phyloP scores from a whole-genome alignment of 2,797 vertebrate species.

The Sparidentex hasta region DNA sequence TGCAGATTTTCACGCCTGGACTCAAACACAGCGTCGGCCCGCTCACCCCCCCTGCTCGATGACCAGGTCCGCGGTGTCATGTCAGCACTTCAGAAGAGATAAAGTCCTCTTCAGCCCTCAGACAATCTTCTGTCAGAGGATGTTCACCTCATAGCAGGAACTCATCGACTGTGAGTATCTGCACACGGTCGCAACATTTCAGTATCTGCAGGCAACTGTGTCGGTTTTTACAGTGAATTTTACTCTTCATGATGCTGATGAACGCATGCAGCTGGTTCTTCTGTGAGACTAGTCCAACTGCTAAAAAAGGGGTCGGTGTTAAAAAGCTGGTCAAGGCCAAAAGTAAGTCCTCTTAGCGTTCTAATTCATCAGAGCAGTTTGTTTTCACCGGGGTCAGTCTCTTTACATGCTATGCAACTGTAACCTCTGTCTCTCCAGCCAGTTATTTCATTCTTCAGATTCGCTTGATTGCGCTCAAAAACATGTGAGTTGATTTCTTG shows the following conservation, averaged over 20 bases:
- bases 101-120: conserved; percentile 39
- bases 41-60: neutral
- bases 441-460: no score
- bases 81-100: conserved; percentile 59
- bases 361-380: conserved; percentile 3
- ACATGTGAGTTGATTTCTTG: neutral
- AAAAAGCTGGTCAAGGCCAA: neutral
- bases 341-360: neutral
- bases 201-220: conserved; percentile 9
- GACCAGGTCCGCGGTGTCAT: conserved; percentile 50
- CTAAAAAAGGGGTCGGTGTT: neutral
- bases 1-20: conserved; percentile 29
- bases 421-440: no score
- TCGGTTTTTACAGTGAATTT: neutral
- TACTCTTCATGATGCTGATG: neutral
- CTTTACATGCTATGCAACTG: neutral
- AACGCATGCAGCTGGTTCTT: conserved; percentile 1
- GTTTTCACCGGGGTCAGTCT: neutral
- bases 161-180: conserved; percentile 11
- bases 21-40: conserved; percentile 7
- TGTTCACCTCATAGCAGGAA: conserved; percentile 24
- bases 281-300: neutral
- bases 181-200: conserved; percentile 24
- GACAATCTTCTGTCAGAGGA: conserved; percentile 40
- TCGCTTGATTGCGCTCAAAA: neutral